phyloP scores from a whole-genome alignment of 2,113 vertebrate species.

The Lepisosteus oculatus region DNA sequence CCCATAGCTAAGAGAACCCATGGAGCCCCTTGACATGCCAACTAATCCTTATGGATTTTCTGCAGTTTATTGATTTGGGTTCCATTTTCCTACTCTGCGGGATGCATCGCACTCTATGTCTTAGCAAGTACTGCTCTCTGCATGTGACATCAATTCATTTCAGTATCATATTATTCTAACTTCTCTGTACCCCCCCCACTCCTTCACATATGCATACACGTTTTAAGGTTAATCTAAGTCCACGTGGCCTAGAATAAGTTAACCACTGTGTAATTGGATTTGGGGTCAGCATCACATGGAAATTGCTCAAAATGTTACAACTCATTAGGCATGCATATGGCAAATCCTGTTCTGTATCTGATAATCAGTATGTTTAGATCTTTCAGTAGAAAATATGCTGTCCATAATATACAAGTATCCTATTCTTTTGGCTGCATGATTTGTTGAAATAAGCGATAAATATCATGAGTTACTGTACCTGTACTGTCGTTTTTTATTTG shows the following conservation, averaged over 20 bases:
- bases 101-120: background rate
- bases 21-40: background rate
- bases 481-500: too few relatives aligned
- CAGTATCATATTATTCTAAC: background rate
- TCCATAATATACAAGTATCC: too few relatives aligned
- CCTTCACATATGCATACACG: too few relatives aligned
- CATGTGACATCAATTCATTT: background rate
- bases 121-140: background rate
- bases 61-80: conserved; percentile 5
- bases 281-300: conserved; percentile 26
- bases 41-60: conserved; percentile 12
- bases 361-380: background rate
- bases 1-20: background rate
- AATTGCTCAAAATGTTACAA: background rate
- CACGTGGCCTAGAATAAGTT: conserved; percentile 39
- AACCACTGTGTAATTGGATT: conserved; percentile 45
- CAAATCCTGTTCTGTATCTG: background rate
- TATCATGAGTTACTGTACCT: too few relatives aligned
- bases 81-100: background rate
- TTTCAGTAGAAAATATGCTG: too few relatives aligned
- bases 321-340: conserved; percentile 4
- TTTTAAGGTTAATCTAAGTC: conserved; percentile 49
- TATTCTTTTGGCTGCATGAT: too few relatives aligned
- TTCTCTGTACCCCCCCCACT: conserved; percentile 1
- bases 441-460: too few relatives aligned